Conservation (phyloP, 2,113 vertebrate genomes). For the Neodon shergylaensis region DNA sequence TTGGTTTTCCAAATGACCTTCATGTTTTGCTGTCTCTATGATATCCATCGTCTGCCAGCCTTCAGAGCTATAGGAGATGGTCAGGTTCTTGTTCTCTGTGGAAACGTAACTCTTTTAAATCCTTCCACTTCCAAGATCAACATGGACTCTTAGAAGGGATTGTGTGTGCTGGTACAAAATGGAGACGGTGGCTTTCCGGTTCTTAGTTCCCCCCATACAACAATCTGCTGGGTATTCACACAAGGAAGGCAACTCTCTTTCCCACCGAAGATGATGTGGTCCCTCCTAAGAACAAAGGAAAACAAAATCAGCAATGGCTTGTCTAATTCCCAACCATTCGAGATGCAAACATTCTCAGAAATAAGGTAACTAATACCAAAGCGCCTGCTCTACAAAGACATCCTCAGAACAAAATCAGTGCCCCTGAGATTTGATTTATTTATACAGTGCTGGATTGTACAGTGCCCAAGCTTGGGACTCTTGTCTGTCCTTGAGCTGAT, state of each 20-base stretch:
- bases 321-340: not conserved
- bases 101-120: not conserved
- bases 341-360: conserved; percentile 37
- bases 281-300: conserved; percentile 73
- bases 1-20: conserved; percentile 87
- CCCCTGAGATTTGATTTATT: conserved; percentile 20
- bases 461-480: not conserved
- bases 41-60: conserved; percentile 84
- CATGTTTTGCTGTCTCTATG: conserved; percentile 87
- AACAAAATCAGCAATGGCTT: conserved; percentile 43
- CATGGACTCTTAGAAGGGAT: conserved; percentile 43
- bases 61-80: conserved; percentile 72
- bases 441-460: not conserved
- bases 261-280: not conserved
- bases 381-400: not conserved
- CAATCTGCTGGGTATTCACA: not conserved
- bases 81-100: not conserved
- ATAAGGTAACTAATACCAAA: not conserved
- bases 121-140: conserved; percentile 41
- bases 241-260: not conserved
- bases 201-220: conserved; percentile 10
- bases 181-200: conserved; percentile 19
- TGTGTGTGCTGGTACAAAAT: not conserved
- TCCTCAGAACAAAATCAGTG: not conserved
- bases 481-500: conserved; percentile 8